Percentiles rank a stretch among this genome's conserved stretches.
phyloP scores from a whole-genome alignment of 2,113 vertebrate species.

The Dolichallabes microphthalmus region DNA sequence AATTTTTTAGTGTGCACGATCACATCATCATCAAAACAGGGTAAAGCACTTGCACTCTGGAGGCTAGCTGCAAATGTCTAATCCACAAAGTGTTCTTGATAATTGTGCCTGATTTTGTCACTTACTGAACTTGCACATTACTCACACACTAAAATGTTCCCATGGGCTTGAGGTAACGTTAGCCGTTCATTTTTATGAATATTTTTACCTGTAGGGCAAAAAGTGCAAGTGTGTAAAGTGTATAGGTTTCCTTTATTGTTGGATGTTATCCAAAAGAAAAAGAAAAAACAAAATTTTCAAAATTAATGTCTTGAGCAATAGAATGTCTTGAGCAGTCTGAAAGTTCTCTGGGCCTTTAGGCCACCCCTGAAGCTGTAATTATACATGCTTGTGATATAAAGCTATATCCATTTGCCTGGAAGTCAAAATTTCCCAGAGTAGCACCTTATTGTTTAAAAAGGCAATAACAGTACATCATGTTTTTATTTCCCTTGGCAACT shows the following conservation, averaged over 20 bases:
- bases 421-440: slow-evolving; percentile 44
- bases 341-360: slow-evolving; percentile 35
- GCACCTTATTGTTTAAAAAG: slow-evolving; percentile 57
- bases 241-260: neutral
- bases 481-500: slow-evolving; percentile 61
- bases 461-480: slow-evolving; percentile 64
- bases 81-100: neutral
- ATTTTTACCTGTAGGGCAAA: neutral
- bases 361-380: slow-evolving; percentile 41
- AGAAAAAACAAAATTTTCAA: slow-evolving; percentile 30
- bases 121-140: neutral
- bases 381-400: slow-evolving; percentile 58
- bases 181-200: neutral
- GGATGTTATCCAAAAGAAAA: slow-evolving; percentile 34
- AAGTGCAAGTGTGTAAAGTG: neutral
- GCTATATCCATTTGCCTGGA: slow-evolving; percentile 45
- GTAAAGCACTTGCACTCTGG: neutral
- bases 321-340: slow-evolving; percentile 41
- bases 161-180: neutral
- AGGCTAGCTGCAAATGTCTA: neutral
- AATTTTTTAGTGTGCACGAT: neutral
- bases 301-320: slow-evolving; percentile 28
- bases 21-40: neutral
- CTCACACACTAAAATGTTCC: neutral
- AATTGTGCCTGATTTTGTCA: neutral